Conservation (phyloP, 1,140 invertebrate genomes). For the Drosophila azteca region DNA sequence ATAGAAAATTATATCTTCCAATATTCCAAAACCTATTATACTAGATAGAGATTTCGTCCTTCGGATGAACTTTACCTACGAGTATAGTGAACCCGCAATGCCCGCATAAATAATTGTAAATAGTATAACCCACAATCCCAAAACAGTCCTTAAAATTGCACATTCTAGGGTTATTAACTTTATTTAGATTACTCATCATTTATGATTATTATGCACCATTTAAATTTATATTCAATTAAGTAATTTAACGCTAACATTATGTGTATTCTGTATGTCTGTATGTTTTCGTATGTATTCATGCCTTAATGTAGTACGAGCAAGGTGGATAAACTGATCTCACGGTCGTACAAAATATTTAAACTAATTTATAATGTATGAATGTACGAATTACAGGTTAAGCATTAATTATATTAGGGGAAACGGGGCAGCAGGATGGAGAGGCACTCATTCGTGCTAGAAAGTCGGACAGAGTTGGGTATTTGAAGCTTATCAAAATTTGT, state of each 20-base stretch:
- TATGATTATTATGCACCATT: conserved; percentile 73
- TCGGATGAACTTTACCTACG: no score
- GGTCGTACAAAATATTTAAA: conserved; percentile 15
- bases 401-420: conserved; percentile 27
- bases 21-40: no score
- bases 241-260: conserved; percentile 58
- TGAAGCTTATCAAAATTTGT: conserved; percentile 39
- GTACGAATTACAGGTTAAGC: conserved; percentile 23
- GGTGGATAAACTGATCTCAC: conserved; percentile 6
- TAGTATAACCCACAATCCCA: not conserved
- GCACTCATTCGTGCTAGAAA: conserved; percentile 21
- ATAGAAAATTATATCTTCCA: no score
- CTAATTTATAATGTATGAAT: not conserved
- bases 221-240: conserved; percentile 66
- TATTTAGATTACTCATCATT: conserved; percentile 48
- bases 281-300: conserved; percentile 29
- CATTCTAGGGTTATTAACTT: conserved; percentile 36
- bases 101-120: no score
- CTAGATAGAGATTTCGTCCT: no score
- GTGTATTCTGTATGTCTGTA: conserved; percentile 41
- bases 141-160: not conserved
- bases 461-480: not conserved
- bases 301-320: conserved; percentile 16
- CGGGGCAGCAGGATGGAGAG: not conserved
- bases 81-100: no score